Evolutionary conservation across 2,113 vertebrate genomes (phyloP).

Genomic region (Varanus salvator): DNA sequence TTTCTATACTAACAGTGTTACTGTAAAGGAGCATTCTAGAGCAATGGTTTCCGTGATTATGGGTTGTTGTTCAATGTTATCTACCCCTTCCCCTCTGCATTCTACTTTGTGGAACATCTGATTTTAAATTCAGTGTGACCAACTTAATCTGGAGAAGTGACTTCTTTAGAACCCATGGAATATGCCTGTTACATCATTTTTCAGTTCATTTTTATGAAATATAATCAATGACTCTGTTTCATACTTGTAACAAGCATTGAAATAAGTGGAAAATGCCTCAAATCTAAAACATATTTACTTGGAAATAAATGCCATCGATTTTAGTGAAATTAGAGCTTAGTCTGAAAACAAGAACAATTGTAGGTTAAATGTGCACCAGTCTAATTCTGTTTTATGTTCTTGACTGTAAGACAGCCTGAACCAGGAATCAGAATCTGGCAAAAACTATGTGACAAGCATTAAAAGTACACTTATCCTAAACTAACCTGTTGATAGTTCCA

Average conservation of each 20-base stretch:
- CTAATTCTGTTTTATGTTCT: not conserved
- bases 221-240: not conserved
- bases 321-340: too few species aligned
- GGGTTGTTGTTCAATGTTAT: not conserved
- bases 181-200: too few species aligned
- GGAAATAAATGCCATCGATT: too few species aligned
- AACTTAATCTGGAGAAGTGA: too few species aligned
- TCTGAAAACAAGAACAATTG: not conserved
- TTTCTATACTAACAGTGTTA: too few species aligned
- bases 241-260: not conserved
- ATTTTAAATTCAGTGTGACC: not conserved
- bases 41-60: not conserved
- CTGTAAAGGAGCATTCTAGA: not conserved
- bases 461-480: not conserved
- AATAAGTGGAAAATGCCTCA: not conserved
- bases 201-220: too few species aligned
- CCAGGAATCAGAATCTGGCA: not conserved
- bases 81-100: not conserved
- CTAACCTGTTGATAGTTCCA: not conserved
- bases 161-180: too few species aligned
- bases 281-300: too few species aligned
- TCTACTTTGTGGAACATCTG: not conserved
- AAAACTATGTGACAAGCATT: not conserved
- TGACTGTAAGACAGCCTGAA: not conserved
- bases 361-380: not conserved